These are phyloP conservation scores for Agelaius tricolor DNA, from an alignment of 2,113 vertebrate genomes.

Conservation along the genomic window DNA sequence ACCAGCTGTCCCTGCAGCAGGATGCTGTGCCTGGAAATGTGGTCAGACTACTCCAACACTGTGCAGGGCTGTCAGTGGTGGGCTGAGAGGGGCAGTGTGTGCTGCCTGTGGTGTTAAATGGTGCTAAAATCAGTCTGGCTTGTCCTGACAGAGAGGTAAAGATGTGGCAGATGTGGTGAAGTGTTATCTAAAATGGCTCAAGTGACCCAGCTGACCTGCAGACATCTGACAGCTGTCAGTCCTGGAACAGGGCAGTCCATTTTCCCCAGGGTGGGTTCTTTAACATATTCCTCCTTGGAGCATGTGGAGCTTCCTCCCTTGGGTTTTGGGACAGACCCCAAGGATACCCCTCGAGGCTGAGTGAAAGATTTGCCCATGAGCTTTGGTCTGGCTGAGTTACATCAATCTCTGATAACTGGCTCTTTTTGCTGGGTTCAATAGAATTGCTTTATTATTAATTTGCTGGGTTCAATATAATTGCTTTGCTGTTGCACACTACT, in stretches of 20 bases:
- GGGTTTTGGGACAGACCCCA: not conserved
- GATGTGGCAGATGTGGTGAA: not conserved
- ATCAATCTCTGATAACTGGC: not conserved
- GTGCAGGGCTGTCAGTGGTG: not conserved
- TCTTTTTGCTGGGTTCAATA: not conserved
- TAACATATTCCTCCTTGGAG: not conserved
- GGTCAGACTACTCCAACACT: not conserved
- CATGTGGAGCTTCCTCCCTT: not conserved
- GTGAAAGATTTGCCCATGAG: not conserved
- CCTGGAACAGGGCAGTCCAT: not conserved
- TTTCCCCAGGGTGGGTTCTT: not conserved
- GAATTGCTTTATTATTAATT: not conserved
- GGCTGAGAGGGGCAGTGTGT: not conserved
- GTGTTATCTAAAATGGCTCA: not conserved
- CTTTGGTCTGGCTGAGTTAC: not conserved
- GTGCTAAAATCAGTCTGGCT: not conserved
- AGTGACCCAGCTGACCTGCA: not conserved
- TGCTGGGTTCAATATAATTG: not conserved
- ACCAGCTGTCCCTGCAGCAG: not conserved
- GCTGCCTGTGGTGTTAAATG: not conserved
- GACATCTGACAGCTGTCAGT: not conserved
- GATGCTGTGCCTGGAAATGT: not conserved
- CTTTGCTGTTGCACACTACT: not conserved
- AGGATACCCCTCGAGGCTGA: rapidly evolving
- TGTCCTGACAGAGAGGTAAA: not conserved